A percentile compares a stretch with the other conserved stretches of the same genome.
Evolutionary conservation across 2,113 vertebrate species (phyloP).

Genomic region (Cathartes aura): DNA sequence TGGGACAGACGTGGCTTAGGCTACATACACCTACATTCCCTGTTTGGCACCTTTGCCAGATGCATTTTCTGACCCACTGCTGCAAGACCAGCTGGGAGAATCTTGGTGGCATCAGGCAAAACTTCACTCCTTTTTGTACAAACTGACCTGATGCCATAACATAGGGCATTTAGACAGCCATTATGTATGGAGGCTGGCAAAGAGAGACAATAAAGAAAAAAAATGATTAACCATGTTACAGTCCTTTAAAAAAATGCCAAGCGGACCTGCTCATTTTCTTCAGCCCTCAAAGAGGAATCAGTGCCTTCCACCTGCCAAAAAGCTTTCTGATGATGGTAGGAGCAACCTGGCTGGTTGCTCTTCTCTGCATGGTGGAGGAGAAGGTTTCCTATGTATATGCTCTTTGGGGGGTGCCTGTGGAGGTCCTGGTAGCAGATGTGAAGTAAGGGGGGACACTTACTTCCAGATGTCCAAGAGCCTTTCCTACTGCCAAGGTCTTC

Average conservation of each 20-base stretch:
- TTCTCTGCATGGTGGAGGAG: neutral
- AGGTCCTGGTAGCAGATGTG: neutral
- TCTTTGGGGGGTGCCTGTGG: neutral
- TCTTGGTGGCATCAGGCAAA: neutral
- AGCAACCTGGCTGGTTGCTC: neutral
- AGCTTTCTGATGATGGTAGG: neutral
- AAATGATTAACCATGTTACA: neutral
- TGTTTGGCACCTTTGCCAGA: neutral
- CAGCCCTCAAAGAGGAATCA: neutral
- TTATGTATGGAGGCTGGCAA: fast-evolving
- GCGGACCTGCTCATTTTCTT: neutral
- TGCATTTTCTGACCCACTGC: neutral
- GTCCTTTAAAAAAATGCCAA: neutral
- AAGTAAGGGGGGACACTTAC: neutral
- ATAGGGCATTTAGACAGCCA: fast-evolving
- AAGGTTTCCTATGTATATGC: neutral
- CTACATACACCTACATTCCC: neutral
- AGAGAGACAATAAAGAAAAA: neutral
- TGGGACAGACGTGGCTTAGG: neutral
- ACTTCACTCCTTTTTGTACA: neutral
- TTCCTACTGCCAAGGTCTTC: neutral
- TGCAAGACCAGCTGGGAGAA: neutral
- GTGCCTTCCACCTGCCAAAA: neutral
- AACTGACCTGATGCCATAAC: neutral
- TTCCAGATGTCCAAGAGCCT: neutral